Percentiles rank a stretch among this genome's conserved stretches.
Conservation (phyloP, 2,113 vertebrate genomes). For the Edolisoma coerulescens region DNA sequence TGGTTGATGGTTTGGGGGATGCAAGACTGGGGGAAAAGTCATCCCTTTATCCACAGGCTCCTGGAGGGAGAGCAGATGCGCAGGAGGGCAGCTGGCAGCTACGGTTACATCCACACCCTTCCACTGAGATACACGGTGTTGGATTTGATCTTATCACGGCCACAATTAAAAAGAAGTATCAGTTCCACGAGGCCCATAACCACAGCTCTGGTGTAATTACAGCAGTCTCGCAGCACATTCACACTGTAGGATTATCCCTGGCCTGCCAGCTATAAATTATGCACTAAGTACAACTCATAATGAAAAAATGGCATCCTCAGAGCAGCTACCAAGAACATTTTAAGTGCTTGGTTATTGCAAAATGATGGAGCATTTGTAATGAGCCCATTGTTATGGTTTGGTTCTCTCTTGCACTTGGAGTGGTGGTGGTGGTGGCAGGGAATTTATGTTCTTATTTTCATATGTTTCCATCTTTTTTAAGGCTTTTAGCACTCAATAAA, state of each 20-base stretch:
- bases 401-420: constrained; percentile 19
- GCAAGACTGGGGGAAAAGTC: not conserved
- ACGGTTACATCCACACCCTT: constrained; percentile 23
- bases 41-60: not conserved
- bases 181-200: constrained; percentile 37
- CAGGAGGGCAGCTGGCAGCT: constrained; percentile 10
- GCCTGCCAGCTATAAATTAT: constrained; percentile 74
- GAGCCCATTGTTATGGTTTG: constrained; percentile 58
- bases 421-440: constrained; percentile 23
- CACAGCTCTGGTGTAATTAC: constrained; percentile 66
- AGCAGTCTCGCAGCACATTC: not conserved
- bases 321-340: constrained; percentile 58
- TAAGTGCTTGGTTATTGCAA: constrained; percentile 64
- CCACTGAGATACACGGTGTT: not conserved
- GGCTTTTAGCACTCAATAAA: constrained; percentile 65
- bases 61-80: not conserved
- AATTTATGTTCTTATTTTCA: constrained; percentile 52
- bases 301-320: constrained; percentile 66
- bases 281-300: constrained; percentile 55
- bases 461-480: constrained; percentile 42
- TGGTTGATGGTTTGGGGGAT: not conserved
- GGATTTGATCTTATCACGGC: constrained; percentile 65
- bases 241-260: constrained; percentile 56
- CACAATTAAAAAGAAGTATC: constrained; percentile 55
- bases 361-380: constrained; percentile 62